phyloP scores from a whole-genome alignment of 1,140 invertebrate species.

The Halyomorpha halys region DNA sequence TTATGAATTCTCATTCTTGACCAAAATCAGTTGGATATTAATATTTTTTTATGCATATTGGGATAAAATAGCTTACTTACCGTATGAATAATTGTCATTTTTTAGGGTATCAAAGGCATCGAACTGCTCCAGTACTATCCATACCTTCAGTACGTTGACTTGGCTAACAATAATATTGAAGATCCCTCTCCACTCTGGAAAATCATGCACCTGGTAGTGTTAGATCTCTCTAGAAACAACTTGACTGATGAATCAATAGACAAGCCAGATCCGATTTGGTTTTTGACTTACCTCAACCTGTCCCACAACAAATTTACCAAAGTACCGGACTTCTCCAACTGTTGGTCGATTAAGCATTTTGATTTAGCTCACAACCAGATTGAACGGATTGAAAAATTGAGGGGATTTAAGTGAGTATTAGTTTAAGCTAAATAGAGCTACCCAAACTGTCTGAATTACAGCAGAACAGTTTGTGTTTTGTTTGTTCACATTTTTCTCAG shows the following conservation, averaged over 20 bases:
- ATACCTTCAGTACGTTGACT: slow-evolving; percentile 24
- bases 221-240: slow-evolving; percentile 22
- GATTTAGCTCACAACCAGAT: slow-evolving; percentile 26
- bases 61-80: too few species aligned
- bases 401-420: not conserved
- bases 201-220: slow-evolving; percentile 6
- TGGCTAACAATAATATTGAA: slow-evolving; percentile 19
- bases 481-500: too few species aligned
- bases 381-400: not conserved
- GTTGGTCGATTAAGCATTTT: slow-evolving; percentile 17
- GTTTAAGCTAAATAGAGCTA: too few species aligned
- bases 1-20: too few species aligned
- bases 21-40: too few species aligned
- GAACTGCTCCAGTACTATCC: not conserved
- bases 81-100: too few species aligned
- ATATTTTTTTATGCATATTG: too few species aligned
- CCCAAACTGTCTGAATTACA: too few species aligned
- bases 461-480: too few species aligned
- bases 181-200: slow-evolving; percentile 12
- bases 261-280: not conserved
- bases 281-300: slow-evolving; percentile 22
- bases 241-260: not conserved
- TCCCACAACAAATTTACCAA: slow-evolving; percentile 24
- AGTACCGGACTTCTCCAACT: slow-evolving; percentile 18
- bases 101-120: too few species aligned